Evolutionary conservation across 2,113 vertebrate species (phyloP).

Genomic region (Vanacampus margaritifer): DNA sequence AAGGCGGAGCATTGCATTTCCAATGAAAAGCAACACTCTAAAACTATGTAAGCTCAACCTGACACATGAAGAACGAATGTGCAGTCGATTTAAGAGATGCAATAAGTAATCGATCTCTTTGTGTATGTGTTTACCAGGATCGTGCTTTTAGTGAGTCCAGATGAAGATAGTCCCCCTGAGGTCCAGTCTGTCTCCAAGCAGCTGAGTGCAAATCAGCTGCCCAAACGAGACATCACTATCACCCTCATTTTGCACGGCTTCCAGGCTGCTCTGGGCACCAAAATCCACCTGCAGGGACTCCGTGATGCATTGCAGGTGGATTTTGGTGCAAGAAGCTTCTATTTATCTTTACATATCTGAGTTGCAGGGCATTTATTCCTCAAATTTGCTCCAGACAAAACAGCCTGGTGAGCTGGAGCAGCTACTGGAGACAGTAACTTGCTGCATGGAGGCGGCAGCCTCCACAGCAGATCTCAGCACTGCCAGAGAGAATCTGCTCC

Average conservation of each 20-base stretch:
- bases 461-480: constrained; percentile 44
- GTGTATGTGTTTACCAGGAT: constrained; percentile 16
- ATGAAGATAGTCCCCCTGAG: constrained; percentile 71
- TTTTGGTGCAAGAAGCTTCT: not conserved
- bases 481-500: constrained; percentile 68
- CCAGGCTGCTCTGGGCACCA: constrained; percentile 81
- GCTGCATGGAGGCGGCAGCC: constrained; percentile 76
- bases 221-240: constrained; percentile 56
- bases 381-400: constrained; percentile 60
- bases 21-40: constrained; percentile 65
- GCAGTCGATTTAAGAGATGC: too few species aligned
- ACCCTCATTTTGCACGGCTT: constrained; percentile 81
- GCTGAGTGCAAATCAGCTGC: constrained; percentile 64
- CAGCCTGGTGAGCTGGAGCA: constrained; percentile 74
- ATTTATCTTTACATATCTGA: not conserved
- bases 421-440: constrained; percentile 68
- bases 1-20: constrained; percentile 82
- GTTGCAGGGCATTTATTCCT: not conserved
- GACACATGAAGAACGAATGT: not conserved
- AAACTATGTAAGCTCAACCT: constrained; percentile 79
- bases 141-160: constrained; percentile 48
- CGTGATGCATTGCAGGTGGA: constrained; percentile 77
- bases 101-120: not conserved
- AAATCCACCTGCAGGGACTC: constrained; percentile 65
- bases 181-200: constrained; percentile 79